Evolutionary conservation across 2,797 vertebrate genomes (phyloP), one percentile per base, ranked within the genome.

Genomic region (Gymnoscopelus microlampas): DNA sequence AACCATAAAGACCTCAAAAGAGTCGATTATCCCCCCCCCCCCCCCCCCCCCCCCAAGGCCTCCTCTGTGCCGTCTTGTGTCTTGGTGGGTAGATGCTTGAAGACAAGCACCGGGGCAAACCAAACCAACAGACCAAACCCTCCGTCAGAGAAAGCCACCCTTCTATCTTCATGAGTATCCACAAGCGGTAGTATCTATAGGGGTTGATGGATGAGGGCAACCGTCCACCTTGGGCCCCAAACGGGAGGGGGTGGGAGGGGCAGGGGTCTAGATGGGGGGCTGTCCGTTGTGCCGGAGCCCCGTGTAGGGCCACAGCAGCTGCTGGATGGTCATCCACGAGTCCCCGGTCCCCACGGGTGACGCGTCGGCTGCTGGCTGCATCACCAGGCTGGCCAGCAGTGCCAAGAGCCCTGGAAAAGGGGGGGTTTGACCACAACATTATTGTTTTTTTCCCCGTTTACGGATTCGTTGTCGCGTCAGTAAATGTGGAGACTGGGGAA

Each of bases 221-320:
- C 13, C 65, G 47, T 66, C 24, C 26, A 62, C 19, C 54, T n/a
- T 2, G 0, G 56, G 23, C 68, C 47, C 53, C 9, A 5, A 5
- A 39, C 44, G 7, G 24, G 49, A 19, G 19, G 19, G 19, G 19
- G 19, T 1, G 19, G 19, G 19, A 1, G 69, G 8, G 4, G 54
- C 23, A 12, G 19, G 15, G 53, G 39, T 8, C 88, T 93, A 99
- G 68, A 97, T 91, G 0, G 96, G 97, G 0, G 97, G 96, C 12
- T 96, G 96, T 1, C 94, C 95, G 0, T 97, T 91, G 89, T 98
- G 96, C 44, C 81, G 93, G 9, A 98, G 94, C 76, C 93, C 90
- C 0, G 95, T 87, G 63, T 97, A 96, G 12, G 97, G 97, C 97
- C 97, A 98, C 76, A 99, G 80, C 71, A 98, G 88, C 79, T 98